These are phyloP conservation scores for Volucella bombylans DNA, from an alignment of 2,888 invertebrate species.

Conservation along the genomic window DNA sequence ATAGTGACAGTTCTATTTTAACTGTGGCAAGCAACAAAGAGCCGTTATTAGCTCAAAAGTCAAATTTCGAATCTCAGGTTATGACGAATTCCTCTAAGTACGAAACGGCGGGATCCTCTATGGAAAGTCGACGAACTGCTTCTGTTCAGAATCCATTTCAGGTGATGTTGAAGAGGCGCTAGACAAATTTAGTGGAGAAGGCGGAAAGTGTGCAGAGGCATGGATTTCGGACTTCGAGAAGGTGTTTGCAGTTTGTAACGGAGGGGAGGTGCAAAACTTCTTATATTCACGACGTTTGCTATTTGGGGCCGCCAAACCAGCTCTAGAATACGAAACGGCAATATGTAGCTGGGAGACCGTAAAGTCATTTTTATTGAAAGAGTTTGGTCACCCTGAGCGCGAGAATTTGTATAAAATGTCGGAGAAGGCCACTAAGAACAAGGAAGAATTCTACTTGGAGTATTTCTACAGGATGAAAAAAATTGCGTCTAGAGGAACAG, in stretches of 20 bases:
- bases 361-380: too few relatives aligned
- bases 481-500: conserved; percentile 29
- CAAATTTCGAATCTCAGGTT: background rate
- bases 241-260: conserved; percentile 35
- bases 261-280: conserved; percentile 57
- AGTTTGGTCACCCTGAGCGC: too few relatives aligned
- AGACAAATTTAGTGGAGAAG: conserved; percentile 41
- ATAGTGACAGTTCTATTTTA: background rate
- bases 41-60: too few relatives aligned
- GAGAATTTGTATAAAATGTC: conserved; percentile 28
- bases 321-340: conserved; percentile 40
- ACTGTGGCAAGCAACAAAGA: too few relatives aligned
- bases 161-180: too few relatives aligned
- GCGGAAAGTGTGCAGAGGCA: conserved; percentile 39
- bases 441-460: conserved; percentile 26
- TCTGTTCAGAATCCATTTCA: conserved; percentile 4
- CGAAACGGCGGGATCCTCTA: background rate
- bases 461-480: conserved; percentile 47
- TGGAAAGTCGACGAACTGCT: background rate
- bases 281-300: conserved; percentile 42
- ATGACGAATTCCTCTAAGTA: too few relatives aligned
- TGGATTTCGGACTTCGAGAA: conserved; percentile 50
- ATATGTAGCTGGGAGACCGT: conserved; percentile 30
- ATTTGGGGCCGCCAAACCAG: conserved; percentile 51
- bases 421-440: conserved; percentile 16